phyloP scores from a whole-genome alignment of 2,797 vertebrate species.

The Pyrocephalus nanus region DNA sequence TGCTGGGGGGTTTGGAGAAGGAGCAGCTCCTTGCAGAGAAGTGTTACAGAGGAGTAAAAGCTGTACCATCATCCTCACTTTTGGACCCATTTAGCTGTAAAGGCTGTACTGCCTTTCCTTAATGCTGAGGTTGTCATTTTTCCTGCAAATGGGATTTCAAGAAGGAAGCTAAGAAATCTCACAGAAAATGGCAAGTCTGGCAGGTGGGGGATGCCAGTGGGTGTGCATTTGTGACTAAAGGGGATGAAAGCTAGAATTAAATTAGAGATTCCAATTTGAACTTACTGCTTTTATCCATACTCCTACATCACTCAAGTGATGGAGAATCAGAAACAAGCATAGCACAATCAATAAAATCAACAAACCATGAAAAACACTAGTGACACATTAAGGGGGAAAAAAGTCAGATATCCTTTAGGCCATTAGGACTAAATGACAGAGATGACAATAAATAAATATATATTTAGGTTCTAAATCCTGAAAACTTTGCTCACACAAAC shows the following conservation, averaged over 20 bases:
- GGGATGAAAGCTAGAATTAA: neutral
- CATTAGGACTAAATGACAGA: neutral
- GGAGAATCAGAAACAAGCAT: neutral
- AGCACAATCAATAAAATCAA: neutral
- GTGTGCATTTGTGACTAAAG: neutral
- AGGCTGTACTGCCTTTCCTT: neutral
- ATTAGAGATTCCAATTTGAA: neutral
- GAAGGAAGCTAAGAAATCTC: constrained; percentile 11
- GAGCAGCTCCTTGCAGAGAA: neutral
- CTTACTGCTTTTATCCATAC: neutral
- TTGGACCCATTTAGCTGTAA: neutral
- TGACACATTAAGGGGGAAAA: neutral
- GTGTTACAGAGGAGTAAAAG: neutral
- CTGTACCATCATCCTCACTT: neutral
- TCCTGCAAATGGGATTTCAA: neutral
- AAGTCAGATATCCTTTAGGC: neutral
- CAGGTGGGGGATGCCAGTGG: fast-evolving
- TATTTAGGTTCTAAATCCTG: neutral
- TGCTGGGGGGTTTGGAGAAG: neutral
- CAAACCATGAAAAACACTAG: neutral
- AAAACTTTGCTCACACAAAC: neutral
- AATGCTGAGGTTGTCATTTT: neutral
- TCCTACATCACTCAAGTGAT: neutral
- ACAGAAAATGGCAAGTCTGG: neutral
- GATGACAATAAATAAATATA: neutral